These are phyloP conservation scores for Drosophila miranda DNA, from an alignment of 1,140 invertebrate species.

Conservation along the genomic window DNA sequence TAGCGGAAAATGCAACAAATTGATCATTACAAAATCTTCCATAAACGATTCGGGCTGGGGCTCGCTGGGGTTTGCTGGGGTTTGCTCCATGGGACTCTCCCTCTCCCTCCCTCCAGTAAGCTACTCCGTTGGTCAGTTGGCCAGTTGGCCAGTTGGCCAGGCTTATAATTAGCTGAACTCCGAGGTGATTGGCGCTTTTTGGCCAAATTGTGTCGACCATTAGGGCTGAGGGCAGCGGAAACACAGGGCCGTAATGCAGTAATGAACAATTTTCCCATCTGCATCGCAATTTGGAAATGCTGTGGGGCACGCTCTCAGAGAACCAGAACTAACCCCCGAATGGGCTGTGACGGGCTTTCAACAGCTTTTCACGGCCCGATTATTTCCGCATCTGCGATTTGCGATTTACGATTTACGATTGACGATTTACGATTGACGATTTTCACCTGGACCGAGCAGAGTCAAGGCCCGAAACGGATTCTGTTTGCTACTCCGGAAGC, in stretches of 20 bases:
- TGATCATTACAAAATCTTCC: constrained; percentile 67
- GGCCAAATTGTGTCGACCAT: constrained; percentile 8
- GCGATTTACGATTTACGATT: not conserved
- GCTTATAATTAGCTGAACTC: constrained; percentile 42
- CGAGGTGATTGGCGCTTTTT: constrained; percentile 43
- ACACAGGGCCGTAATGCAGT: too few species aligned
- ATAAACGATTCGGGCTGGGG: constrained; percentile 33
- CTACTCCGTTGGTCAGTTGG: constrained; percentile 4
- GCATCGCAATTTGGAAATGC: too few species aligned
- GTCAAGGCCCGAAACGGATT: not conserved
- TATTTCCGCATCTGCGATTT: constrained; percentile 51
- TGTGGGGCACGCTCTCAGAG: too few species aligned
- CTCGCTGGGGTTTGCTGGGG: constrained; percentile 6
- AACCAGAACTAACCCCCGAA: too few species aligned
- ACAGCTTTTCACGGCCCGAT: constrained; percentile 30
- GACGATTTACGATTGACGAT: constrained; percentile 17
- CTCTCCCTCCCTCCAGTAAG: not conserved
- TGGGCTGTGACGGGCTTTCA: not conserved
- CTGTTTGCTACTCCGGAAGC: constrained; percentile 21
- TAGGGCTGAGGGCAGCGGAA: too few species aligned
- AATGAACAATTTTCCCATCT: too few species aligned
- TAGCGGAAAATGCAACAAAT: constrained; percentile 54
- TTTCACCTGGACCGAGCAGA: constrained; percentile 28
- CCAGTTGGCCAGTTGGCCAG: constrained; percentile 8
- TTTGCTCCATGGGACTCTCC: not conserved